Conservation (phyloP, 64 coral and sea anemone genomes). For the Stichodactyla helianthus region DNA sequence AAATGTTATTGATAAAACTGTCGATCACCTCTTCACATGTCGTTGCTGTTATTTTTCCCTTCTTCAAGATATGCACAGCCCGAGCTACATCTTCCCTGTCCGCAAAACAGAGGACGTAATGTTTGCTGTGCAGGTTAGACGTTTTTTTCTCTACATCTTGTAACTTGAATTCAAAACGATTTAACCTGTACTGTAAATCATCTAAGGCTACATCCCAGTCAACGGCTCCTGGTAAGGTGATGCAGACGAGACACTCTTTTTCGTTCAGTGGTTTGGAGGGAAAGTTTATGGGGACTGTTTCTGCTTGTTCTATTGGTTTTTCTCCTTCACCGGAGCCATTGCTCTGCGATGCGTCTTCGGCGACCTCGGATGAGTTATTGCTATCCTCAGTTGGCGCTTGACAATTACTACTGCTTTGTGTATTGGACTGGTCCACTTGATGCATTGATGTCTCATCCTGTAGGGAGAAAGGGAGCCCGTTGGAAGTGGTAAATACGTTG, state of each 20-base stretch:
- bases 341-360: background rate
- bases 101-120: background rate
- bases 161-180: constrained; percentile 10
- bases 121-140: background rate
- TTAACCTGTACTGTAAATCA: background rate
- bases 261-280: background rate
- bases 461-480: too few species aligned
- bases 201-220: constrained; percentile 27
- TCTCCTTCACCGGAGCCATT: background rate
- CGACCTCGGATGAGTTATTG: too few species aligned
- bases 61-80: background rate
- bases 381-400: too few species aligned
- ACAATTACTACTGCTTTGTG: background rate
- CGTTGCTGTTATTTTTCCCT: background rate
- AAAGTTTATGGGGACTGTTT: too few species aligned
- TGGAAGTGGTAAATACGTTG: too few species aligned
- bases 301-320: background rate
- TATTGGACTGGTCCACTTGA: background rate
- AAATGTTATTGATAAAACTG: background rate
- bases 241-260: background rate
- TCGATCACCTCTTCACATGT: background rate
- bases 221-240: constrained; percentile 5
- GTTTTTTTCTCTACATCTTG: background rate
- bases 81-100: background rate
- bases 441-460: too few species aligned